A percentile compares a stretch with the other conserved stretches of the same genome.
These are phyloP conservation scores for Menidia menidia DNA, from an alignment of 2,797 vertebrate species.

Conservation along the genomic window DNA sequence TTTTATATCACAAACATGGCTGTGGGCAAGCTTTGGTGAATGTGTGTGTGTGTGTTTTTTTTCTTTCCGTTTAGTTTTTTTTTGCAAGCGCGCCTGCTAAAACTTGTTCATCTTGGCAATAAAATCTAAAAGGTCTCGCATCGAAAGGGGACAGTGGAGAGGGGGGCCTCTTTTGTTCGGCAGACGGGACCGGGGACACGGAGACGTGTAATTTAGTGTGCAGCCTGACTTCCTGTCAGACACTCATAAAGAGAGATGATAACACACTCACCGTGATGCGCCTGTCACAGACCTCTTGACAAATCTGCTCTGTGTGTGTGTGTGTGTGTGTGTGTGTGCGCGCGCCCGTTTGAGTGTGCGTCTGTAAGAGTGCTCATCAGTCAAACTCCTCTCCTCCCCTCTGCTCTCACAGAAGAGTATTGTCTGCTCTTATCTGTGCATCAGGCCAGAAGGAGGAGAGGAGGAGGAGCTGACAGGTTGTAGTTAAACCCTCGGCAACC, in stretches of 20 bases:
- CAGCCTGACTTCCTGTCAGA: constrained; percentile 71
- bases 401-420: constrained; percentile 69
- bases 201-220: constrained; percentile 73
- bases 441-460: constrained; percentile 55
- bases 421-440: constrained; percentile 79
- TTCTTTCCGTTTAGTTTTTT: too few species aligned
- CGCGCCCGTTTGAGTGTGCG: constrained; percentile 26
- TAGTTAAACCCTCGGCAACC: constrained; percentile 61
- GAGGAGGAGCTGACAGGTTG: constrained; percentile 51
- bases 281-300: constrained; percentile 49
- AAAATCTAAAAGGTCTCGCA: constrained; percentile 61
- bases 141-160: constrained; percentile 29
- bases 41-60: constrained; percentile 7
- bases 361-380: constrained; percentile 27
- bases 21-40: constrained; percentile 33
- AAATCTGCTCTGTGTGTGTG: constrained; percentile 14
- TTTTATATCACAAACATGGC: constrained; percentile 69
- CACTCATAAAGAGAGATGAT: constrained; percentile 77
- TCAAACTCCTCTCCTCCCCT: constrained; percentile 52
- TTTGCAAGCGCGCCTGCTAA: constrained; percentile 47
- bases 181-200: constrained; percentile 55
- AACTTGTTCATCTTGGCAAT: constrained; percentile 60
- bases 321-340: constrained; percentile 20
- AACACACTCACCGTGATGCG: constrained; percentile 52
- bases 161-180: constrained; percentile 40